Evolutionary conservation across 1,140 invertebrate genomes (phyloP).

Genomic region (Drosophila varians): DNA sequence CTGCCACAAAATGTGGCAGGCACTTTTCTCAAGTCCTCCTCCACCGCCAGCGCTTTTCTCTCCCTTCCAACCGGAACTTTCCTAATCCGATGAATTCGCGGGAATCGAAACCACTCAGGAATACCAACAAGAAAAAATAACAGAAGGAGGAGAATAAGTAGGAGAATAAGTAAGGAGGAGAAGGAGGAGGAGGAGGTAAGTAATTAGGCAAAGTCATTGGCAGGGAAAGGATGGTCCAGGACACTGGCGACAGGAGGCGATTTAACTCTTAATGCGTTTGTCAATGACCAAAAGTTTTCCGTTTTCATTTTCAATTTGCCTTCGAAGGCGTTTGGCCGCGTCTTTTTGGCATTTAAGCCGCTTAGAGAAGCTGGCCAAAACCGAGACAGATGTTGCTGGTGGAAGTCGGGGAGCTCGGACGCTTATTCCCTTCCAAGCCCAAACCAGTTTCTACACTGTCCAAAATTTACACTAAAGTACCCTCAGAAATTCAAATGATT

Average conservation of each 20-base stretch:
- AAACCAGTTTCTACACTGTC: not conserved
- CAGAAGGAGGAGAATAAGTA: not conserved
- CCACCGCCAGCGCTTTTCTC: too few relatives aligned
- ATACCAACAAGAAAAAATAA: too few relatives aligned
- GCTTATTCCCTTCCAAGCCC: not conserved
- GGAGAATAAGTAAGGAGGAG: not conserved
- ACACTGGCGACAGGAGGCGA: constrained; percentile 7
- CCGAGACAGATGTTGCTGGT: constrained; percentile 24
- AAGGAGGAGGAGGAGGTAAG: not conserved
- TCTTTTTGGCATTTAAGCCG: constrained; percentile 8
- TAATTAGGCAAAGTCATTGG: constrained; percentile 24
- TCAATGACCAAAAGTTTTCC: constrained; percentile 38
- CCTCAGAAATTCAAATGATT: too few relatives aligned
- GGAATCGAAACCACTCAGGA: not conserved
- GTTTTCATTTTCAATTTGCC: constrained; percentile 22
- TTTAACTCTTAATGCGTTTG: constrained; percentile 48
- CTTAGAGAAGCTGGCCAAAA: constrained; percentile 26
- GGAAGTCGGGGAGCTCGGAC: not conserved
- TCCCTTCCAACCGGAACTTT: not conserved
- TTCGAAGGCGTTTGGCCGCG: not conserved
- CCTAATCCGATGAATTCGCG: not conserved
- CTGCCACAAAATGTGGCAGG: not conserved
- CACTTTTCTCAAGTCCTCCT: not conserved
- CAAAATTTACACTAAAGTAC: too few relatives aligned
- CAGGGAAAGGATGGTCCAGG: not conserved